Evolutionary conservation across 2,113 vertebrate genomes (phyloP), one percentile per base, ranked within the genome.

Genomic region (Silurus asotus): DNA sequence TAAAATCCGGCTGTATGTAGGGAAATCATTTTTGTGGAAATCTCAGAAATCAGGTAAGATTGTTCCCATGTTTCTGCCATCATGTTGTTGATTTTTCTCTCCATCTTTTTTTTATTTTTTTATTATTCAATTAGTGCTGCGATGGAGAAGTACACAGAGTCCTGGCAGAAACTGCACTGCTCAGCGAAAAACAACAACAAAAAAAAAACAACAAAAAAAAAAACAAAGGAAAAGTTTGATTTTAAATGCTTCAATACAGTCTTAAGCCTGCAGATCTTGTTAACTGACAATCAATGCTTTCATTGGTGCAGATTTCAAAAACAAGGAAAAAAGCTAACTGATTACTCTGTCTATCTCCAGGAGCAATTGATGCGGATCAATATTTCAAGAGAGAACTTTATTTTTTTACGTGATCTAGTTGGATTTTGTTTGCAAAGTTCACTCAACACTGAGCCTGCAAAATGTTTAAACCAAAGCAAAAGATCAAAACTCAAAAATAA

Each of bases 231-330:
- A 76, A 84, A 25, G 78, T 90, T 89, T 86, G 37, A 86, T 88
- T 87, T 69, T 55, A 28, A 82, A 69, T 78, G 83, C 62, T 72
- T 9, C 49, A 85, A 17, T 86, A 64, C 17, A 72, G 51, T 76
- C 61, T 67, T 55, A 48, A 90, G 70, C 85, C 64, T 62, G 62
- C 62, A 80, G 83, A 88, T 81, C 78, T 88, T 90, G 86, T 84
- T 87, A 78, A 83, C 86, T 83, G 86, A 81, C 87, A 90, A 90
- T 88, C 84, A 88, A 88, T 90, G 87, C 8, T 88, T 89, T 84
- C 82, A 79, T 91, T 89, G 83, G 59, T 58, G 83, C 78, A 74
- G 86, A 84, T 88, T 65, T 84, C 84, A 25, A 77, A 88, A 87
- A 84, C 45, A 65, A 67, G 64, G 37, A 37, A 80, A 84, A 84